A percentile compares a stretch with the other conserved stretches of the same genome.
Conservation (phyloP, 2,888 invertebrate species). For the Tuberolachnus salignus region DNA sequence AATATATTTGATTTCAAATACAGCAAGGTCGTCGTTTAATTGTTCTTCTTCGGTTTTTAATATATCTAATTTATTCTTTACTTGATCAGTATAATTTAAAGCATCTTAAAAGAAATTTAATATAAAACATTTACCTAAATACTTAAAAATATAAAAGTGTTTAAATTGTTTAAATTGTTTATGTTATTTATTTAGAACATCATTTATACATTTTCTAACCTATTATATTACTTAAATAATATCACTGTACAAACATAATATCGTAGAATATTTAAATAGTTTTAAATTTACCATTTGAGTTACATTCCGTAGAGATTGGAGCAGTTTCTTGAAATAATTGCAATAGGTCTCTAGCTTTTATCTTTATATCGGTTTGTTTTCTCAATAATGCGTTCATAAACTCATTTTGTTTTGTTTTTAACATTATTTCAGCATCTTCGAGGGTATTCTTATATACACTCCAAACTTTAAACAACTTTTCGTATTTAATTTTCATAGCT, state of each 20-base stretch:
- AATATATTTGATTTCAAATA: conserved; percentile 23
- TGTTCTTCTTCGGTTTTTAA: conserved; percentile 39
- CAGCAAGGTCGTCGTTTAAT: conserved; percentile 24
- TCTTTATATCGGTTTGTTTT: conserved; percentile 17
- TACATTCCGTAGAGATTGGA: conserved; percentile 42
- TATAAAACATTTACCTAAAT: background rate
- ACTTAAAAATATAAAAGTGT: background rate
- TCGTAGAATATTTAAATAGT: too few relatives aligned
- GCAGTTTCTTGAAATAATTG: conserved; percentile 28
- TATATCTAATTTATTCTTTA: conserved; percentile 15
- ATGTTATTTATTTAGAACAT: too few relatives aligned
- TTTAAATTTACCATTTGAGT: conserved; percentile 20
- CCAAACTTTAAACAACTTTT: conserved; percentile 30
- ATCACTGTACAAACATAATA: too few relatives aligned
- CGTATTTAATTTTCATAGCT: conserved; percentile 3
- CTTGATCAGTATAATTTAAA: conserved; percentile 21
- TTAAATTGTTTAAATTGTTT: too few relatives aligned
- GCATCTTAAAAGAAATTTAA: conserved; percentile 30
- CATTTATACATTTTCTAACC: too few relatives aligned
- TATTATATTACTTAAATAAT: too few relatives aligned
- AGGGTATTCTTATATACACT: conserved; percentile 35
- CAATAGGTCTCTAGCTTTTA: conserved; percentile 17
- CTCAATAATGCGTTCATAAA: conserved; percentile 7
- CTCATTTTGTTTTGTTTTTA: conserved; percentile 36
- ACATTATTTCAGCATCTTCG: conserved; percentile 46